Base-by-base conservation (phyloP, 1,140 invertebrate genomes). In the Ceratina japonica region DNA sequence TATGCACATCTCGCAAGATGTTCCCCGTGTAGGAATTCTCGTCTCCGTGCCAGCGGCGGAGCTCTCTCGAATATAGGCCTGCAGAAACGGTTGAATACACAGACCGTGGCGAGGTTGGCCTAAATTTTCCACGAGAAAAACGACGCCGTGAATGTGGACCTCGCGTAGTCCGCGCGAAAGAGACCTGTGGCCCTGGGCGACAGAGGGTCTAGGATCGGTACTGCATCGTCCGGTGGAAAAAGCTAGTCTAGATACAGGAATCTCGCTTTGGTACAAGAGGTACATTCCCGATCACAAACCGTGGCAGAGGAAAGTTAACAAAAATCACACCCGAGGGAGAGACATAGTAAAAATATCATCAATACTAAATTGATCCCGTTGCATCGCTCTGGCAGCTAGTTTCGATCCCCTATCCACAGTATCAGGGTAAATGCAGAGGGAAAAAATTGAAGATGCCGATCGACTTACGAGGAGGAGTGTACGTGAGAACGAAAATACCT, bases 121-220 rank as follows among this genome's bases (percentile, higher is more conserved):
- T 84, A 73, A 84, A 84, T 84, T 83, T 72, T 70, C 51, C 65
- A 37, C 70, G 56, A 58, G 59, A 69, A 78, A 72, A 76, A 82
- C 61, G 51, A 51, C 68, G 37, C 49, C 24, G 24, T 54, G 65
- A 37, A 24, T 54, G 2, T 2, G 4, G 15, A 16, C 16, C 7
- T 12, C 44, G 49, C 58, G 63, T 37, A 58, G 24, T 44, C 37
- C 37, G 10, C 5, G 59, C 49, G 54, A 79, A 84, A 69, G 72
- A 83, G 24, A 31, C 20, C 37, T 12, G 16, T 63, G 44, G 71
- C 79, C 70, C 24, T 54, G 54, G 69, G 83, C 74, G 65, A 73
- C 74, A 83, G 71, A 59, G 63, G 54, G 66, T 79, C 71, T 81
- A 72, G 70, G 27, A 75, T 80, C 78, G 58, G 54, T 54, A 16